Evolutionary conservation across 2,888 invertebrate genomes (phyloP).

Genomic region (Andrena bucephala): DNA sequence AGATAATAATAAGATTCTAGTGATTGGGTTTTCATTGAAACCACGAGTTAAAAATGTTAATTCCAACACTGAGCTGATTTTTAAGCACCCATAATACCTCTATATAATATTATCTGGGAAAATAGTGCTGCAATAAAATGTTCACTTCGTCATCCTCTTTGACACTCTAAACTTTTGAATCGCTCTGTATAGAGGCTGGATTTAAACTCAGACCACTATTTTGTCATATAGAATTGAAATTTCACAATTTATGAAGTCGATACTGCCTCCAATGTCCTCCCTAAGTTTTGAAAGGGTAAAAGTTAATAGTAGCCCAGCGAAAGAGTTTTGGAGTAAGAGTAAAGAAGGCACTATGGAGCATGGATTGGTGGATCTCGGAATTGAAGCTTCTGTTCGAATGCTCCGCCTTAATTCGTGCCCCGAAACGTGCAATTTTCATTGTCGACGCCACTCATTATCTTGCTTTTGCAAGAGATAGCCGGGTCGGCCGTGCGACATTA

Average conservation of each 20-base stretch:
- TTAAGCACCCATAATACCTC: too few relatives aligned
- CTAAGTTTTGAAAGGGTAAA: neutral
- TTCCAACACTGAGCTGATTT: too few relatives aligned
- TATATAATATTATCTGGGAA: too few relatives aligned
- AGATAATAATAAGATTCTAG: too few relatives aligned
- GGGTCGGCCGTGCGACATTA: slow-evolving; percentile 51
- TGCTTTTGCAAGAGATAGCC: slow-evolving; percentile 62
- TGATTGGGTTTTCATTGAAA: too few relatives aligned
- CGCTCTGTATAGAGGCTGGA: neutral
- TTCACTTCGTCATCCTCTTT: too few relatives aligned
- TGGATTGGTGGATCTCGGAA: slow-evolving; percentile 50
- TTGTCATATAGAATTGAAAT: neutral
- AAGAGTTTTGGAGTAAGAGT: slow-evolving; percentile 8
- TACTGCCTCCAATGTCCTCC: neutral
- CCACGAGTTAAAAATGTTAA: too few relatives aligned
- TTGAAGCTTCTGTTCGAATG: slow-evolving; percentile 54
- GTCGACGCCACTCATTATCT: slow-evolving; percentile 56
- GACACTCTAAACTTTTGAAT: too few relatives aligned
- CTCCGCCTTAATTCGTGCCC: slow-evolving; percentile 62
- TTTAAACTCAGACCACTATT: neutral
- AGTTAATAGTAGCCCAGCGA: slow-evolving; percentile 6
- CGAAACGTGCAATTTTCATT: slow-evolving; percentile 60
- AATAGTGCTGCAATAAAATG: too few relatives aligned
- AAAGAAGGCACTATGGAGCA: slow-evolving; percentile 8
- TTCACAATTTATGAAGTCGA: neutral